Evolutionary conservation across 2,113 vertebrate species (phyloP).

Genomic region (Circaetus cinerascens): DNA sequence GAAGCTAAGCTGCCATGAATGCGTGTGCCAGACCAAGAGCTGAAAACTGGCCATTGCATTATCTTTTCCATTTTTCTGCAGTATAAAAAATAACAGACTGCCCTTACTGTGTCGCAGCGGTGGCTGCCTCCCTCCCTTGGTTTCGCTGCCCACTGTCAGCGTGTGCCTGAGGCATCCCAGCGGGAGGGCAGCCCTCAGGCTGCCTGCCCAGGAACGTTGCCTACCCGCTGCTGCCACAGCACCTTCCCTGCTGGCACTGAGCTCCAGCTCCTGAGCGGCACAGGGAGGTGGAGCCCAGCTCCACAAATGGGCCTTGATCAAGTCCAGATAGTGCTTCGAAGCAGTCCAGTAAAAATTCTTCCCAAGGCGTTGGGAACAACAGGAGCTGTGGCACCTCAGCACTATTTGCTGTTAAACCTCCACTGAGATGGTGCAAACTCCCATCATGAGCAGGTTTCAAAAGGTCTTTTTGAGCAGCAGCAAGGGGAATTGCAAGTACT

Average conservation of each 20-base stretch:
- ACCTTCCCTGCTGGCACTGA: neutral
- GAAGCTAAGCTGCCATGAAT: rapidly evolving
- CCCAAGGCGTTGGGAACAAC: neutral
- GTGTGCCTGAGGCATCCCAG: neutral
- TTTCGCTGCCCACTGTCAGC: neutral
- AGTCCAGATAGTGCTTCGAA: neutral
- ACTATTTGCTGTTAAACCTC: neutral
- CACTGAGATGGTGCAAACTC: neutral
- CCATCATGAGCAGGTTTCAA: neutral
- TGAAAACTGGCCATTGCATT: neutral
- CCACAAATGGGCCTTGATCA: rapidly evolving
- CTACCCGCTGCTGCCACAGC: rapidly evolving
- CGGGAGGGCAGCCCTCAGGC: neutral
- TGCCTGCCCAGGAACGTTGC: neutral
- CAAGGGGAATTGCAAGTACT: neutral
- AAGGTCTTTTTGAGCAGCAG: neutral
- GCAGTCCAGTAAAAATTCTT: neutral
- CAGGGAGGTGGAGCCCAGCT: neutral
- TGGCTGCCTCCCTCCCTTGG: neutral
- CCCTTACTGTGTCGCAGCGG: neutral
- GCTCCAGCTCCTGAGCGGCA: neutral
- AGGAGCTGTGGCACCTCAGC: neutral
- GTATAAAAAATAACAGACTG: neutral
- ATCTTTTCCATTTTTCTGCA: neutral
- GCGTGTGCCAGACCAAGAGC: neutral